These are phyloP conservation scores for Tichodroma muraria DNA, from an alignment of 2,113 vertebrate species.

Conservation along the genomic window DNA sequence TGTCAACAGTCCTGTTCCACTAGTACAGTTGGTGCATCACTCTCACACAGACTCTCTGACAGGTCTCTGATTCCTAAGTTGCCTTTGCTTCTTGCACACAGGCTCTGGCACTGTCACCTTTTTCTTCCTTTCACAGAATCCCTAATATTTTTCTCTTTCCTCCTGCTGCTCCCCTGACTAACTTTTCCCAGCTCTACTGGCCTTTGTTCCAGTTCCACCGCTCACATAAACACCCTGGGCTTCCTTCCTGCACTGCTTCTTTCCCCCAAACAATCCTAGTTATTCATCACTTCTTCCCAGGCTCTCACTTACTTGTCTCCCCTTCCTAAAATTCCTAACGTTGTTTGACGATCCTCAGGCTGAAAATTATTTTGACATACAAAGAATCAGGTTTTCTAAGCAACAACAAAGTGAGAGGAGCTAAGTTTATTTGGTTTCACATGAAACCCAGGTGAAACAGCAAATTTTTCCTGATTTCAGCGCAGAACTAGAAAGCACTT, in stretches of 20 bases:
- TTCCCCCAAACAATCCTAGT: neutral
- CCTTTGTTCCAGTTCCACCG: slow-evolving; percentile 23
- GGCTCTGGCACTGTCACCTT: neutral
- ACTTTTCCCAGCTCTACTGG: neutral
- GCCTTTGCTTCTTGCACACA: neutral
- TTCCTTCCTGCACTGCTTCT: slow-evolving; percentile 44
- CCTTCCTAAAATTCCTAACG: neutral
- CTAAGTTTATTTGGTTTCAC: neutral
- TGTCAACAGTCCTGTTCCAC: neutral
- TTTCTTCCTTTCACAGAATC: neutral
- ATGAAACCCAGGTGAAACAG: neutral
- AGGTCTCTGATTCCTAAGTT: neutral
- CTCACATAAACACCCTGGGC: slow-evolving; percentile 38
- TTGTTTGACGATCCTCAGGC: neutral
- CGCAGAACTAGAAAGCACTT: neutral
- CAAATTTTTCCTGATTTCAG: neutral
- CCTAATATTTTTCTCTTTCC: neutral
- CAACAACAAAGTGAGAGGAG: neutral
- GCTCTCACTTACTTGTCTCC: slow-evolving; percentile 11
- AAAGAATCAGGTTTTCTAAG: neutral
- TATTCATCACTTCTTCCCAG: slow-evolving; percentile 39
- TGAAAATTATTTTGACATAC: neutral
- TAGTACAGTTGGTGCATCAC: neutral
- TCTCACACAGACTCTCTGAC: neutral
- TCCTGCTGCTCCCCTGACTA: neutral